Conservation (phyloP, 2,888 invertebrate species). For the Acronicta alni region DNA sequence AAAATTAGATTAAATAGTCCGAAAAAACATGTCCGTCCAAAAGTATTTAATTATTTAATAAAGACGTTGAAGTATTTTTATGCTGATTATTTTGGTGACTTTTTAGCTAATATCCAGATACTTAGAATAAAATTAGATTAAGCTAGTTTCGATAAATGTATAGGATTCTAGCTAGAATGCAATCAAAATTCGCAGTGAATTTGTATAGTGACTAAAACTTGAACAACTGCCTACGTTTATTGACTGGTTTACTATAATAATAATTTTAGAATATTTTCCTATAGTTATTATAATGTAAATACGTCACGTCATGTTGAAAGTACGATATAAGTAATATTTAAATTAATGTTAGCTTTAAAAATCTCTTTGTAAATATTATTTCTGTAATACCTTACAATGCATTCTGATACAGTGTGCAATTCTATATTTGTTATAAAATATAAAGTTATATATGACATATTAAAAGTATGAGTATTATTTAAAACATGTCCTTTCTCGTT, state of each 20-base stretch:
- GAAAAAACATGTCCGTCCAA: constrained; percentile 62
- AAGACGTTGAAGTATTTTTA: constrained; percentile 51
- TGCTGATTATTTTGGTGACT: constrained; percentile 29
- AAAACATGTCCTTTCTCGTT: constrained; percentile 38
- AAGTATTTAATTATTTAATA: constrained; percentile 51
- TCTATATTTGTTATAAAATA: constrained; percentile 89
- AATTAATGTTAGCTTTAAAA: constrained; percentile 77
- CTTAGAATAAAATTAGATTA: constrained; percentile 41
- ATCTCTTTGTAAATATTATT: constrained; percentile 82
- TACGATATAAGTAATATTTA: constrained; percentile 75
- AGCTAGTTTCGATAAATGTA: constrained; percentile 48
- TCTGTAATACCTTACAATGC: constrained; percentile 72
- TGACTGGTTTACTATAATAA: constrained; percentile 73
- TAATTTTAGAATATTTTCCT: constrained; percentile 67
- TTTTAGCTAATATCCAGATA: constrained; percentile 51
- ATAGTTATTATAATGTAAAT: constrained; percentile 50
- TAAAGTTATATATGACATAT: constrained; percentile 81
- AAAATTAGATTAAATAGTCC: constrained; percentile 56
- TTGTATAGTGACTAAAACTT: constrained; percentile 63
- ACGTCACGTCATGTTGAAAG: constrained; percentile 55
- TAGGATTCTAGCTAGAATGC: constrained; percentile 54
- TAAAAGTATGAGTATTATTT: constrained; percentile 60
- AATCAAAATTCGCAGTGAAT: constrained; percentile 27
- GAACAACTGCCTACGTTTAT: constrained; percentile 80
- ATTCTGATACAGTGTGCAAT: constrained; percentile 78